Percentiles rank a stretch among this genome's conserved stretches.
Conservation (phyloP, 2,113 vertebrate genomes). For the human (Homo sapiens) region GRCh38 chr17:78813501-78814000, state of each 20-base stretch:
- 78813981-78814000: background rate
- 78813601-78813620: background rate
- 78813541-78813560: rapidly evolving
- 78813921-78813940: background rate
- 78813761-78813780: slow-evolving; percentile 89
- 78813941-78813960: background rate
- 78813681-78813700: too few relatives aligned
- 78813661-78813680: too few relatives aligned
- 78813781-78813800: slow-evolving; percentile 98
- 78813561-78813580: rapidly evolving
- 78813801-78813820: slow-evolving; percentile 96
- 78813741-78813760: rapidly evolving
- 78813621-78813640: rapidly evolving
- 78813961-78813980: rapidly evolving
- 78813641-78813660: background rate
- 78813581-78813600: background rate
- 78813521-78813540: rapidly evolving
- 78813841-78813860: slow-evolving; percentile 99
- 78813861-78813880: slow-evolving; percentile 94
- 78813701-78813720: rapidly evolving
- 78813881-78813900: background rate
- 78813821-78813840: slow-evolving; percentile 93
- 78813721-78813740: background rate
- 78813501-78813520: rapidly evolving
- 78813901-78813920: background rate